Evolutionary conservation across 1,140 invertebrate genomes (phyloP).

Genomic region (Neocloeon triangulifer): DNA sequence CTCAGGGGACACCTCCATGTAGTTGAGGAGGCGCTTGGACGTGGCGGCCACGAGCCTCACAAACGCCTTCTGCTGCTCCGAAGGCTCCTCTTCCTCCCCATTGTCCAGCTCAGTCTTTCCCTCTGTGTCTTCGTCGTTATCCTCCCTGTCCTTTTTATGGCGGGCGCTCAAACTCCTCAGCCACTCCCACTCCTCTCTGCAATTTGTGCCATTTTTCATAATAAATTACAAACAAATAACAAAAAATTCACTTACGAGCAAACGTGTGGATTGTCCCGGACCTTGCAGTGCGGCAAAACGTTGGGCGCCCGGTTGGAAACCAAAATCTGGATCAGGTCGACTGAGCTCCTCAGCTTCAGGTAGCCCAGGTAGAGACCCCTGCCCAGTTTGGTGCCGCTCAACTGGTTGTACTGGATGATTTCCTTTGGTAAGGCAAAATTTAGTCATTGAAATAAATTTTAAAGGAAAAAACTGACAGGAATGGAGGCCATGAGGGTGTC

Average conservation of each 20-base stretch:
- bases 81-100: conserved; percentile 11
- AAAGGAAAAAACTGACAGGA: conserved; percentile 21
- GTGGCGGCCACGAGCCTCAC: conserved; percentile 46
- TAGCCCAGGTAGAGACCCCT: conserved; percentile 86
- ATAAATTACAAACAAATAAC: conserved; percentile 4
- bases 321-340: conserved; percentile 82
- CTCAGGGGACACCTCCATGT: conserved; percentile 51
- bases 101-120: conserved; percentile 2
- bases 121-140: conserved; percentile 4
- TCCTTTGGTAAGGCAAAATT: conserved; percentile 25
- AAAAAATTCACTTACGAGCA: conserved; percentile 55
- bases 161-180: conserved; percentile 26
- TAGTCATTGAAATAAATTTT: conserved; percentile 2
- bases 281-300: conserved; percentile 74
- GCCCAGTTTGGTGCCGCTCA: conserved; percentile 51
- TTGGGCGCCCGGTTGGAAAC: conserved; percentile 79
- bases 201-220: conserved; percentile 9
- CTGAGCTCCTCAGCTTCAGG: conserved; percentile 83
- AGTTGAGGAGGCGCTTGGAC: conserved; percentile 43
- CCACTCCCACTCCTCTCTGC: conserved; percentile 77
- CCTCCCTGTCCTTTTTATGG: conserved; percentile 1
- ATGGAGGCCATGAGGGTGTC: conserved; percentile 66
- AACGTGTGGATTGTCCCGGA: conserved; percentile 85
- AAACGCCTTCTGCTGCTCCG: conserved; percentile 57
- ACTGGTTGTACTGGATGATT: conserved; percentile 80